Conservation (phyloP, 2,113 vertebrate species). For the Myxocyprinus asiaticus region DNA sequence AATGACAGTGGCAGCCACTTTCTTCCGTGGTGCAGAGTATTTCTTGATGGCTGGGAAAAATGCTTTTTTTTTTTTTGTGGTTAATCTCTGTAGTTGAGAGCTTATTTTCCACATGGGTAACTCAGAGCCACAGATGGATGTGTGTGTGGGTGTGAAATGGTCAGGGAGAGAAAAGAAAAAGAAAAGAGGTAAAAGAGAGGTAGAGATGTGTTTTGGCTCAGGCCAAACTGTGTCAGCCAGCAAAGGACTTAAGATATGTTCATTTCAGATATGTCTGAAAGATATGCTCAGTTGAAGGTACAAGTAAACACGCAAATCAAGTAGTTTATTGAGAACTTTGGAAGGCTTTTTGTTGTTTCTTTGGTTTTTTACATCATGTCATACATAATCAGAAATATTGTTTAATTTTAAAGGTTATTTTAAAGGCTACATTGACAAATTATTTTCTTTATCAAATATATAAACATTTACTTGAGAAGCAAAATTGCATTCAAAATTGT, state of each 20-base stretch:
- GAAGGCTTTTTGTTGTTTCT: no score
- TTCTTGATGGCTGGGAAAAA: constrained; percentile 20
- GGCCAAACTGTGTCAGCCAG: constrained; percentile 3
- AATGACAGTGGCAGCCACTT: constrained; percentile 15
- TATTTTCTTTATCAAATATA: no score
- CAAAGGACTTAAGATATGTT: no score
- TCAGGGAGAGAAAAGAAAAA: neutral
- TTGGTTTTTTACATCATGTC: no score
- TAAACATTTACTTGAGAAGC: no score
- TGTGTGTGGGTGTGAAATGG: constrained; percentile 2
- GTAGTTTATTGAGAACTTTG: neutral
- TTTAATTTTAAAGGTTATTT: no score
- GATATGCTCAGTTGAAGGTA: no score
- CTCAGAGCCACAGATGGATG: constrained; percentile 8
- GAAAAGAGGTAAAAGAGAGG: neutral
- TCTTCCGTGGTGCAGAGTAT: constrained; percentile 26
- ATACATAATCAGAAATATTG: no score
- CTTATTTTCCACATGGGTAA: constrained; percentile 11
- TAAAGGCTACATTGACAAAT: no score
- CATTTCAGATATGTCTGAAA: no score
- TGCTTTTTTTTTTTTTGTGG: constrained; percentile 5
- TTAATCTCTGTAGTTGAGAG: constrained; percentile 31
- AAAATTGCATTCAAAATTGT: no score
- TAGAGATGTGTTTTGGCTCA: neutral
- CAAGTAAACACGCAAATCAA: neutral